These are phyloP conservation scores for Ennomos fuscantarius DNA, from an alignment of 2,888 invertebrate species.

Conservation along the genomic window DNA sequence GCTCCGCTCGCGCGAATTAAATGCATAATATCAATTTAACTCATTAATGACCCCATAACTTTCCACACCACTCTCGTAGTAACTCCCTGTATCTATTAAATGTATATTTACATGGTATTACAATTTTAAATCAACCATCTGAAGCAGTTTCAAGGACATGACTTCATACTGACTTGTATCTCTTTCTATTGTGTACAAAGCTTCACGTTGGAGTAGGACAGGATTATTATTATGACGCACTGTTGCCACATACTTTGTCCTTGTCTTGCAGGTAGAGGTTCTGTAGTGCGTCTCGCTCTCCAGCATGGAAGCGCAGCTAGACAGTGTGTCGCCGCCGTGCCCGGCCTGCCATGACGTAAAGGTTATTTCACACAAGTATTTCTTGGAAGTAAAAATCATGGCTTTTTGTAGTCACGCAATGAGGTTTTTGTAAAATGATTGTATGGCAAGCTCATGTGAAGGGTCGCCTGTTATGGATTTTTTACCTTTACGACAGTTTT, in stretches of 20 bases:
- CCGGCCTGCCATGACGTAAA: slow-evolving; percentile 40
- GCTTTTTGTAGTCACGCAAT: slow-evolving; percentile 18
- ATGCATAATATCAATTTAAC: too few species aligned
- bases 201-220: slow-evolving; percentile 22
- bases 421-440: slow-evolving; percentile 7
- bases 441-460: too few species aligned
- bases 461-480: too few species aligned
- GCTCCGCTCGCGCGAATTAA: too few species aligned
- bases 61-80: too few species aligned
- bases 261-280: slow-evolving; percentile 13
- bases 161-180: slow-evolving; percentile 15
- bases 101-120: slow-evolving; percentile 22
- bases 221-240: slow-evolving; percentile 26
- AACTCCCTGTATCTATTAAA: not conserved
- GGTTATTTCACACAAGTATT: slow-evolving; percentile 29
- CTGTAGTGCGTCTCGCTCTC: slow-evolving; percentile 35
- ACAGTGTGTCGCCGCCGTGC: slow-evolving; percentile 52
- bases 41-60: too few species aligned
- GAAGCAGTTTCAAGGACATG: slow-evolving; percentile 29
- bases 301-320: slow-evolving; percentile 44
- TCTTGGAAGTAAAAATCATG: slow-evolving; percentile 9
- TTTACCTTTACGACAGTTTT: too few species aligned
- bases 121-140: slow-evolving; percentile 17
- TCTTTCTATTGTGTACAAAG: slow-evolving; percentile 8
- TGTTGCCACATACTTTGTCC: slow-evolving; percentile 29